Conservation (phyloP, 2,113 vertebrate genomes). For the Furnarius figulus region DNA sequence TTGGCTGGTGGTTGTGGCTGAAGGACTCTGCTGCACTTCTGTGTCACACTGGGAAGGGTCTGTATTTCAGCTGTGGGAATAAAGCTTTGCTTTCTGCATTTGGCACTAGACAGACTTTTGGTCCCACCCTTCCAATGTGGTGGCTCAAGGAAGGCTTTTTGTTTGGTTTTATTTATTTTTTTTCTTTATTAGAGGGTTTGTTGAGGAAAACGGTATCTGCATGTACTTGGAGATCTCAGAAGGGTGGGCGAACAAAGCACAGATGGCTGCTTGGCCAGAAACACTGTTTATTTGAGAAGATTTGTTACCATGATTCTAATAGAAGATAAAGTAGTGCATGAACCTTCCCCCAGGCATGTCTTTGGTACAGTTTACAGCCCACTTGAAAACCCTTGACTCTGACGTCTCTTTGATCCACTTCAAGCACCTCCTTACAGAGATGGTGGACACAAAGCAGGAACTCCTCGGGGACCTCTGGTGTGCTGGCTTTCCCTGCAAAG, state of each 20-base stretch:
- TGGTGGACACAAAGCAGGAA: background rate
- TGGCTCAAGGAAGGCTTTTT: background rate
- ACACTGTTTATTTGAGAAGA: conserved; percentile 29
- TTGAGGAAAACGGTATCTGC: background rate
- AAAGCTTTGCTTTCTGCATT: background rate
- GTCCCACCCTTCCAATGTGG: background rate
- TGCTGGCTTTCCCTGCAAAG: background rate
- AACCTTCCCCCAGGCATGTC: background rate
- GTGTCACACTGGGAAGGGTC: background rate
- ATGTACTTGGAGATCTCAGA: background rate
- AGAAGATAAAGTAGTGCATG: conserved; percentile 6
- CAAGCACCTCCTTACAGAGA: background rate
- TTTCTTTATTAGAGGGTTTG: background rate
- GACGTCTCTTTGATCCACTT: background rate
- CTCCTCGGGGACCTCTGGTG: background rate
- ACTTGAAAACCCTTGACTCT: background rate
- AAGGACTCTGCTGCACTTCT: background rate
- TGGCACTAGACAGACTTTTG: background rate
- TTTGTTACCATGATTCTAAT: background rate
- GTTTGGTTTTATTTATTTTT: background rate
- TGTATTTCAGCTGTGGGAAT: background rate
- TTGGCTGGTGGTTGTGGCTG: background rate
- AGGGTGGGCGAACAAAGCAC: background rate
- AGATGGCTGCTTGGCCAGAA: conserved; percentile 37
- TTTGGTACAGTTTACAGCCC: conserved; percentile 1